These are phyloP conservation scores for Novumbra hubbsi DNA, from an alignment of 2,797 vertebrate species.

Conservation along the genomic window DNA sequence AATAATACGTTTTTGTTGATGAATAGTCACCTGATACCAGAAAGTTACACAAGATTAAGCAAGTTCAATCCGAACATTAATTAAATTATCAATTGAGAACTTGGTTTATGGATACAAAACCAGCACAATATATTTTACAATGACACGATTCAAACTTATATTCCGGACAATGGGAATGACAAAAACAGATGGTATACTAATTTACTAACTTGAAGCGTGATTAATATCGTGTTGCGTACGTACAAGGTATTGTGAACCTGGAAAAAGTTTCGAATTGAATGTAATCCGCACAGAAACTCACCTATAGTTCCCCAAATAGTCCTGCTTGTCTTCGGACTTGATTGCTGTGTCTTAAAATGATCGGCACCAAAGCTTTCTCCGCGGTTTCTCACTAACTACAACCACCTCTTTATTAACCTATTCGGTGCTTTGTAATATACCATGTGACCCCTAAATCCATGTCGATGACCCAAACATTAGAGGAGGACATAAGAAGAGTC, in stretches of 20 bases:
- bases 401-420: conserved; percentile 39
- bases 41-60: neutral
- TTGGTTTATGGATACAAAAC: neutral
- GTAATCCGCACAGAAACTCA: neutral
- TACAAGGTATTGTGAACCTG: neutral
- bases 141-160: neutral
- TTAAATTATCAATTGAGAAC: neutral
- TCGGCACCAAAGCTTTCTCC: neutral
- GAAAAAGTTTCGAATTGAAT: neutral
- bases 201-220: neutral
- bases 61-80: neutral
- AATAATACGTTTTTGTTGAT: no score
- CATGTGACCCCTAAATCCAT: conserved; percentile 59
- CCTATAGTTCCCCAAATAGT: conserved; percentile 1
- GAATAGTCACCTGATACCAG: no score
- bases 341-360: neutral
- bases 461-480: conserved; percentile 46
- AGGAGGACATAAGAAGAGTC: conserved; percentile 48
- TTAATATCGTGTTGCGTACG: no score
- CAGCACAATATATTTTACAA: neutral
- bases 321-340: neutral
- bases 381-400: neutral
- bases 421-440: conserved; percentile 29
- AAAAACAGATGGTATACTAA: neutral
- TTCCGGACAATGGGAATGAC: neutral